Conservation (phyloP, 1,140 invertebrate species). For the Periplaneta americana region DNA sequence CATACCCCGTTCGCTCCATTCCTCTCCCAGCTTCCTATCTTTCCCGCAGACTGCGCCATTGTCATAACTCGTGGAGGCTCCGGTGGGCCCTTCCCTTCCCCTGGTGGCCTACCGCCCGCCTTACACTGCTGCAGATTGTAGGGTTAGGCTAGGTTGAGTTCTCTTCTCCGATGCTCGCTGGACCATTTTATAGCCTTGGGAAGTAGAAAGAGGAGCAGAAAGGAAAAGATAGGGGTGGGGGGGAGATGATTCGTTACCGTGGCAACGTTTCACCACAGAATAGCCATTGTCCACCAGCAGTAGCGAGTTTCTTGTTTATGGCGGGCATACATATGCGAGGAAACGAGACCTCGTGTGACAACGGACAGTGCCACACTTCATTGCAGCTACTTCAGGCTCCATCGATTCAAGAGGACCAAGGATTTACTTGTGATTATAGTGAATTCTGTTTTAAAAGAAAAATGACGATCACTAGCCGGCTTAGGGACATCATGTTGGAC, state of each 20-base stretch:
- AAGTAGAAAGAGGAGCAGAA: background rate
- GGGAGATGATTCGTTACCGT: conserved; percentile 3
- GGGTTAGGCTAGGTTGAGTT: background rate
- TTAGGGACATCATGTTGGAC: too few species aligned
- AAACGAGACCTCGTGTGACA: background rate
- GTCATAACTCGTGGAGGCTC: background rate
- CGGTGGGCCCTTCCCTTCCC: background rate
- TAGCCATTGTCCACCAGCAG: background rate
- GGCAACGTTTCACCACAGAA: conserved; percentile 2
- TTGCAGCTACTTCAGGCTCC: too few species aligned
- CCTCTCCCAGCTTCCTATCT: background rate
- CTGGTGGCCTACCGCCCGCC: background rate
- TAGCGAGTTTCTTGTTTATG: background rate
- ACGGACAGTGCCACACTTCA: too few species aligned
- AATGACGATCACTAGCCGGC: too few species aligned
- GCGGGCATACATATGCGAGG: background rate
- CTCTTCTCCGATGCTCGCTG: background rate
- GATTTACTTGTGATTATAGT: too few species aligned
- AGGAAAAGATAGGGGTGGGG: background rate
- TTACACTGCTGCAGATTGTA: background rate
- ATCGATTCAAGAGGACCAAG: too few species aligned
- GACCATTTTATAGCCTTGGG: conserved; percentile 2
- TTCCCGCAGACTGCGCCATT: background rate
- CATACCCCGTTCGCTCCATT: background rate
- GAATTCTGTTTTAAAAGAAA: too few species aligned